Conservation (phyloP, 1,140 invertebrate genomes). For the Acromyrmex charruanus region DNA sequence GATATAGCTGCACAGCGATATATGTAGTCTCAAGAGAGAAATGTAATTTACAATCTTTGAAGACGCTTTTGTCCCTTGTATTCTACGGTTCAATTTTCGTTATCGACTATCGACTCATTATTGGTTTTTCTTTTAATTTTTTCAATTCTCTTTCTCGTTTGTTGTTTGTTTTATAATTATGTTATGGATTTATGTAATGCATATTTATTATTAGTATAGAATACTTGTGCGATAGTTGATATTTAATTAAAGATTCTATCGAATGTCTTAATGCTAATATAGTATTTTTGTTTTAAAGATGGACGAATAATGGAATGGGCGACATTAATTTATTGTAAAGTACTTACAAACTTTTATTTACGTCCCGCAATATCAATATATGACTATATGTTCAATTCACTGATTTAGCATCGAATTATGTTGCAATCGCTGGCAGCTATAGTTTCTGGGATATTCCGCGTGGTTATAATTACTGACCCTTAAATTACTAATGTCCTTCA, state of each 20-base stretch:
- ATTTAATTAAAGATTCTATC: not conserved
- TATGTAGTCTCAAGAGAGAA: slow-evolving; percentile 16
- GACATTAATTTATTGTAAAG: slow-evolving; percentile 14
- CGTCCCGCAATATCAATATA: not conserved
- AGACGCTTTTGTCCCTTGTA: not conserved
- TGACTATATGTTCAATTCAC: slow-evolving; percentile 9
- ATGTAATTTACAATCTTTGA: slow-evolving; percentile 40
- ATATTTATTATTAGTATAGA: not conserved
- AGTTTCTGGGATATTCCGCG: slow-evolving; percentile 18
- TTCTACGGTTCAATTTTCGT: slow-evolving; percentile 1
- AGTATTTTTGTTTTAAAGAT: slow-evolving; percentile 1
- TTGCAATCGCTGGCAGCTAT: slow-evolving; percentile 21
- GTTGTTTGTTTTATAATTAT: not conserved
- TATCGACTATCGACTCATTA: slow-evolving; percentile 8
- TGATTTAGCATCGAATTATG: slow-evolving; percentile 42
- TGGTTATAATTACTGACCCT: slow-evolving; percentile 24
- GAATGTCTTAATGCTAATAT: not conserved
- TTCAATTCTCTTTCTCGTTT: not conserved
- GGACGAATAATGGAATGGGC: not conserved
- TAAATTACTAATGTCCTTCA: slow-evolving; percentile 40
- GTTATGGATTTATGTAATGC: not conserved
- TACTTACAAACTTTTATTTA: slow-evolving; percentile 1
- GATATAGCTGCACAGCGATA: slow-evolving; percentile 10
- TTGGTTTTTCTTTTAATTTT: not conserved
- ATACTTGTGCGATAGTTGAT: not conserved